Evolutionary conservation across 2,888 invertebrate species (phyloP).

Genomic region (Pedicia rivosa): DNA sequence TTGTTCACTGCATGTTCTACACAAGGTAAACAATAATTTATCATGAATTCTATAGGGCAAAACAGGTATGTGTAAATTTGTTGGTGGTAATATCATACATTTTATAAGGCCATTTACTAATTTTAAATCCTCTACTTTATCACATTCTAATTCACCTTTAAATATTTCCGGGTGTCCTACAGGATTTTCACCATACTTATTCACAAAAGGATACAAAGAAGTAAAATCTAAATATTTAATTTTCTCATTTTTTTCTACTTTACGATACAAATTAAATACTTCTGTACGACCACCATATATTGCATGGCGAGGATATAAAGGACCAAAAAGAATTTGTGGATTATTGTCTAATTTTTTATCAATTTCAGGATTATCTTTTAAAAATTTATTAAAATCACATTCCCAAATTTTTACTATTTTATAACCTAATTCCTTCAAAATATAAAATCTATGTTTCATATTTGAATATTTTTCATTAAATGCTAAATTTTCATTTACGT

Average conservation of each 20-base stretch:
- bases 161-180: constrained; percentile 1
- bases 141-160: background rate
- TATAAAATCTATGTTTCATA: background rate
- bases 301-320: constrained; percentile 5
- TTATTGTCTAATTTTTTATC: background rate
- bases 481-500: background rate
- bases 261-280: too few relatives aligned
- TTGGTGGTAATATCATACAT: too few relatives aligned
- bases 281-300: too few relatives aligned
- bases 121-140: background rate
- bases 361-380: background rate
- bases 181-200: constrained; percentile 1
- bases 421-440: background rate
- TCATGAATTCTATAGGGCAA: constrained; percentile 15
- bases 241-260: too few relatives aligned
- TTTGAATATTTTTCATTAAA: background rate
- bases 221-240: constrained; percentile 5
- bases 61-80: constrained; percentile 17
- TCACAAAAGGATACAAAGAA: constrained; percentile 1
- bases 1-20: constrained; percentile 11
- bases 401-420: constrained; percentile 4
- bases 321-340: background rate
- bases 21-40: constrained; percentile 17
- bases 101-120: too few relatives aligned
- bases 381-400: background rate